phyloP scores from a whole-genome alignment of 2,113 vertebrate species.

The Tapirus terrestris region DNA sequence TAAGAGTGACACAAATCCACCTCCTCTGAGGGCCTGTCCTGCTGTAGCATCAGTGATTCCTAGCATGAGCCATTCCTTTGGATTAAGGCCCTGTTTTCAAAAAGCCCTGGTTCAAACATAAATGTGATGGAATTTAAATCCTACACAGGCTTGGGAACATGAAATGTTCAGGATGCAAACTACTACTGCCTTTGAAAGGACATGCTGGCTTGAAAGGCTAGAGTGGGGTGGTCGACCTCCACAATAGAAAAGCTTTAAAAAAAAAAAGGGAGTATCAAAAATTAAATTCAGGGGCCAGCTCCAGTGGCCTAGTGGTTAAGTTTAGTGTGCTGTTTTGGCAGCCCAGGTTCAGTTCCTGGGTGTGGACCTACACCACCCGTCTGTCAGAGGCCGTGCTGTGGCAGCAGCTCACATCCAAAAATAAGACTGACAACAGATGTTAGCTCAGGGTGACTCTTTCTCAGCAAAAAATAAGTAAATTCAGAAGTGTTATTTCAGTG shows the following conservation, averaged over 20 bases:
- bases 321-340: too few relatives aligned
- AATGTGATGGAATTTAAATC: slow-evolving; percentile 18
- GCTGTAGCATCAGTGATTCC: background rate
- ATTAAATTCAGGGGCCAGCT: too few relatives aligned
- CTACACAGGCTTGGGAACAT: slow-evolving; percentile 20
- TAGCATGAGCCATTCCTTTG: background rate
- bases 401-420: too few relatives aligned
- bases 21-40: background rate
- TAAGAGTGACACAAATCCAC: background rate
- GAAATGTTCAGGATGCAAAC: slow-evolving; percentile 5
- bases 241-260: background rate
- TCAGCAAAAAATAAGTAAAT: background rate
- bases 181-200: slow-evolving; percentile 23
- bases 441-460: too few relatives aligned
- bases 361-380: background rate
- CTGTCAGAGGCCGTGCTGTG: too few relatives aligned
- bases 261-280: background rate
- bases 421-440: too few relatives aligned
- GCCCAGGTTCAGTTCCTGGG: background rate
- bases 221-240: background rate
- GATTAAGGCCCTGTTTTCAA: slow-evolving; percentile 32
- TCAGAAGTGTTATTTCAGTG: background rate
- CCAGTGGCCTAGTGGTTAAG: too few relatives aligned
- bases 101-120: slow-evolving; percentile 61
- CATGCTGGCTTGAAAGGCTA: background rate